Percentiles rank a stretch among this genome's conserved stretches.
Evolutionary conservation across 1,140 invertebrate genomes (phyloP).

Genomic region (Drosophila mauritiana): DNA sequence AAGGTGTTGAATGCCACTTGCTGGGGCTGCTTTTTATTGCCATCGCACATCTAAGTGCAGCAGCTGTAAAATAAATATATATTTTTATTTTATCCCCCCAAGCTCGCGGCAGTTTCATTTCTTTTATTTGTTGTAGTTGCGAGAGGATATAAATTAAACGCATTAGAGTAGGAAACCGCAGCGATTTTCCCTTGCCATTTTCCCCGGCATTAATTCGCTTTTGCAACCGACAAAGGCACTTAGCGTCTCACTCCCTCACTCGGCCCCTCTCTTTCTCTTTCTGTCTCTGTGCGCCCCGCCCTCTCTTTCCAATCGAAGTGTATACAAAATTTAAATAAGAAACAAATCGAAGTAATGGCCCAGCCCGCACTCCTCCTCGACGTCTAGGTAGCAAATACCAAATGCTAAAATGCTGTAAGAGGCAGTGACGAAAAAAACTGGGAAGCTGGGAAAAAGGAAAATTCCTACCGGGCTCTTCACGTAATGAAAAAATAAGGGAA

Average conservation of each 20-base stretch:
- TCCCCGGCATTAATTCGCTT: conserved; percentile 69
- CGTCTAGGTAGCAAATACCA: conserved; percentile 67
- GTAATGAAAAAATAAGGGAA: conserved; percentile 63
- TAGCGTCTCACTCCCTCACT: conserved; percentile 43
- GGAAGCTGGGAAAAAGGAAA: conserved; percentile 6
- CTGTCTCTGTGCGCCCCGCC: conserved; percentile 2
- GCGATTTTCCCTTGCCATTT: conserved; percentile 58
- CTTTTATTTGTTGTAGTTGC: conserved; percentile 62
- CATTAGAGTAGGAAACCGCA: conserved; percentile 80
- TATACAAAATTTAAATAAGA: conserved; percentile 82
- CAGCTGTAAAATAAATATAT: conserved; percentile 83
- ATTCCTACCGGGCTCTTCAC: conserved; percentile 46
- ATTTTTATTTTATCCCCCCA: conserved; percentile 69
- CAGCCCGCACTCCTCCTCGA: neutral
- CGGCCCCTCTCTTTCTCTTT: neutral
- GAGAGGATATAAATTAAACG: conserved; percentile 79
- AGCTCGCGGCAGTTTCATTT: conserved; percentile 38
- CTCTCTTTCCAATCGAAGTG: conserved; percentile 29
- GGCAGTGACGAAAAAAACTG: conserved; percentile 35
- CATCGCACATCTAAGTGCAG: conserved; percentile 75
- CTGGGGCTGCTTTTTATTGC: conserved; percentile 79
- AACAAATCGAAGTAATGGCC: conserved; percentile 79
- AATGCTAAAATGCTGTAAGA: conserved; percentile 73
- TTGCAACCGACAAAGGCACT: conserved; percentile 77
- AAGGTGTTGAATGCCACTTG: conserved; percentile 81